Evolutionary conservation across 2,113 vertebrate species (phyloP), one percentile per base, ranked within the genome.

Genomic region (Tringa solitaria): DNA sequence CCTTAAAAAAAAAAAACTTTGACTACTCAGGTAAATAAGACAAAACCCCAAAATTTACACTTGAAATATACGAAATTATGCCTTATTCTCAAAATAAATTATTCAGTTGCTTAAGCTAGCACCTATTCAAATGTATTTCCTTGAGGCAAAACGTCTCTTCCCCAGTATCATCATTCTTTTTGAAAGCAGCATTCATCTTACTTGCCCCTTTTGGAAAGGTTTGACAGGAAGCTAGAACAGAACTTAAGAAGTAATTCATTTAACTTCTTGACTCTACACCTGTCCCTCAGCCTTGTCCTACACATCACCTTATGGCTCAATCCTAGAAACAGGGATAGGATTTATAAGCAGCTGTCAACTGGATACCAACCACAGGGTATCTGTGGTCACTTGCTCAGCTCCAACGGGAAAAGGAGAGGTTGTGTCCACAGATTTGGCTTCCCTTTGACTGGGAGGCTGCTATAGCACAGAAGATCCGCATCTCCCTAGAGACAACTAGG

Each of bases 301-400:
- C 43, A 5, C 14, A 1, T 46, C 39, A 15, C 53, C 35, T 15
- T n/a, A 39, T 3, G 13, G 26, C 53, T 87, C 24, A 17, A 6
- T 7, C 63, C 87, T 61, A 28, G 35, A 23, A 60, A 28, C 35
- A 56, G 21, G 56, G 1, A 6, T 1, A 4, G 57, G 35, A 35
- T 35, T 35, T 6, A 1, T 22, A 50, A 17, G 14, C 0, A 0
- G 4, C 37, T 24, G 24, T 4, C 68, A 80, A 16, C n/a, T 48
- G 30, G 45, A 32, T 26, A 12, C 39, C 53, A 51, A 0, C 6
- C 45, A 4, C 1, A 1, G 0, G 1, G 14, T 1, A 1, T n/a
- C 28, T 32, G 35, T 7, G 35, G 10, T 60, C 63, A 8, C 56
- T 56, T 70, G 28, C 45, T 50, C 39, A 26, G 27, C 32, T 69